A percentile compares a stretch with the other conserved stretches of the same genome.
phyloP scores from a whole-genome alignment of 1,140 invertebrate genomes.

The Drosophila miranda region DNA sequence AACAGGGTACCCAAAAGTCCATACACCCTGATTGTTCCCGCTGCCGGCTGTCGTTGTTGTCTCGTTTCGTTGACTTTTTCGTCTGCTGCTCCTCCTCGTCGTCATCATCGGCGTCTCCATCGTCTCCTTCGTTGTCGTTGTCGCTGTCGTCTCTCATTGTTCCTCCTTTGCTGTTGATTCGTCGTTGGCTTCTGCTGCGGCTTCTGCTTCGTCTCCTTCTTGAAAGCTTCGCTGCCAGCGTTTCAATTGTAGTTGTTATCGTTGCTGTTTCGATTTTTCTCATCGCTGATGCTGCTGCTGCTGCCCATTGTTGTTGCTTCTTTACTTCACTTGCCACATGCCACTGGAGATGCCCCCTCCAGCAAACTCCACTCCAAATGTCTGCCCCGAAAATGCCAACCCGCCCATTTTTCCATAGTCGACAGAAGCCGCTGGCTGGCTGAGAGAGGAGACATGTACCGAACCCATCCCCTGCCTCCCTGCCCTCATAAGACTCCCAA shows the following conservation, averaged over 20 bases:
- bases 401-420: conserved; percentile 56
- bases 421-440: conserved; percentile 30
- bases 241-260: conserved; percentile 54
- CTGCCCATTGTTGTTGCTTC: conserved; percentile 20
- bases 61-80: conserved; percentile 65
- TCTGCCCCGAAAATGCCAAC: conserved; percentile 51
- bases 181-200: conserved; percentile 30
- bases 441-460: conserved; percentile 28
- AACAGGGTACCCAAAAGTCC: conserved; percentile 13
- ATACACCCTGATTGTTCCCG: conserved; percentile 35
- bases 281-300: conserved; percentile 4
- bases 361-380: conserved; percentile 26
- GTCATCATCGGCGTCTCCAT: conserved; percentile 38
- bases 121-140: background rate
- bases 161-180: conserved; percentile 63
- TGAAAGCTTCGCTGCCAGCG: conserved; percentile 38
- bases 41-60: conserved; percentile 32
- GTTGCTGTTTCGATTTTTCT: conserved; percentile 57
- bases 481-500: conserved; percentile 10
- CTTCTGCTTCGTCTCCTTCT: conserved; percentile 15
- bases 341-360: conserved; percentile 24
- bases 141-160: conserved; percentile 57
- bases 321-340: conserved; percentile 30
- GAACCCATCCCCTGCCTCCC: conserved; percentile 28
- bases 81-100: conserved; percentile 52